A percentile compares a stretch with the other conserved stretches of the same genome.
Evolutionary conservation across 2,797 vertebrate species (phyloP).

Genomic region (Gambusia yucatana): DNA sequence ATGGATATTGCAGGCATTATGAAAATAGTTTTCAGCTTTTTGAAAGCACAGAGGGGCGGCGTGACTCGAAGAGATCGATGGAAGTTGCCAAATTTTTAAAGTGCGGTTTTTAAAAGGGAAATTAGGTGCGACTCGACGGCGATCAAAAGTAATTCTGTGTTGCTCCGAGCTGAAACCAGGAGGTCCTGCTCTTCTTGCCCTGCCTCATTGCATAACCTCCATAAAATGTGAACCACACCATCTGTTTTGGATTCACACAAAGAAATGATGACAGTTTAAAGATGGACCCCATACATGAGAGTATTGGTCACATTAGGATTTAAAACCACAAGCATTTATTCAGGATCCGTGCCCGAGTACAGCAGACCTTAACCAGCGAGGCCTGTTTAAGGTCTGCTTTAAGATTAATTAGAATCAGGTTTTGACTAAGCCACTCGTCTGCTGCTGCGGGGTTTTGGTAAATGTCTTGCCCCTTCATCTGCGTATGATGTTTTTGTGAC

Average conservation of each 20-base stretch:
- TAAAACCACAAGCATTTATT: slow-evolving; percentile 32
- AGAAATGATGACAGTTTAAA: slow-evolving; percentile 23
- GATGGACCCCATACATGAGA: not conserved
- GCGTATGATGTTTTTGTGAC: not conserved
- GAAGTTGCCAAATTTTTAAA: slow-evolving; percentile 11
- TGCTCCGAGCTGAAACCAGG: not conserved
- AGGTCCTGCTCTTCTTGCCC: not conserved
- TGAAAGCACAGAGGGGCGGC: not conserved
- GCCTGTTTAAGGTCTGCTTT: not conserved
- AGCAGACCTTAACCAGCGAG: not conserved
- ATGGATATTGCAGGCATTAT: not conserved
- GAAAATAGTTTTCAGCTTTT: slow-evolving; percentile 19
- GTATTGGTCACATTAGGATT: not conserved
- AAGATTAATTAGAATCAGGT: not conserved
- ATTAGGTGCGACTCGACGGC: not conserved
- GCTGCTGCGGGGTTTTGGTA: not conserved
- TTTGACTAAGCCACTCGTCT: not conserved
- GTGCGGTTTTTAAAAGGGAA: not conserved
- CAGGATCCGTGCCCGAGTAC: not conserved
- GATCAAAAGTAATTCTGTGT: not conserved
- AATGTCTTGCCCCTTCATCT: not conserved
- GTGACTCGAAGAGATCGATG: slow-evolving; percentile 29
- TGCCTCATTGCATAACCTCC: slow-evolving; percentile 1
- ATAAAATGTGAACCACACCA: slow-evolving; percentile 6
- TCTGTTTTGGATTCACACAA: slow-evolving; percentile 33